Conservation (phyloP, 2,888 invertebrate genomes). For the Troides aeacus region DNA sequence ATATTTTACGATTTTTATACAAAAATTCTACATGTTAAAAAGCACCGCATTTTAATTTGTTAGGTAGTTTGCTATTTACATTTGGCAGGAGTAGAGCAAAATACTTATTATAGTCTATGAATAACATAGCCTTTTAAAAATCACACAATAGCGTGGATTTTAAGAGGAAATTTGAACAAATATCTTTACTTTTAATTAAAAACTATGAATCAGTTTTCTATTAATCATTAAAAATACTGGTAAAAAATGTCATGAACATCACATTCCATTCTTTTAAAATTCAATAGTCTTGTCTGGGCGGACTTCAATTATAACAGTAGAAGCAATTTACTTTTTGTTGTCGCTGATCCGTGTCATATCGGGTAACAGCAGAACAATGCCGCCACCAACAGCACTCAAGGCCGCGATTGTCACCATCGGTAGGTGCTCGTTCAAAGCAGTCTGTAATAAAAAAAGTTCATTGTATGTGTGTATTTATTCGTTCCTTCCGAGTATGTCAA, state of each 20-base stretch:
- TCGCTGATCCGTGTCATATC: slow-evolving; percentile 80
- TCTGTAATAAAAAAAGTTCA: slow-evolving; percentile 65
- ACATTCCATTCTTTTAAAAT: not conserved
- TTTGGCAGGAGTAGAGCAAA: not conserved
- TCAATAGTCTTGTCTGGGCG: not conserved
- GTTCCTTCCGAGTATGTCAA: not conserved
- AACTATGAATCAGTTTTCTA: no score
- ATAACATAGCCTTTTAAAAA: no score
- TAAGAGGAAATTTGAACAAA: no score
- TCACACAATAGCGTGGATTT: no score
- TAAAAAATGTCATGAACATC: not conserved
- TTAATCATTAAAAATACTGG: no score
- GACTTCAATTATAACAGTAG: not conserved
- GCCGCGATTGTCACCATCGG: slow-evolving; percentile 86
- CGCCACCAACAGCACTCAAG: slow-evolving; percentile 85
- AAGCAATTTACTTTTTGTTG: slow-evolving; percentile 50
- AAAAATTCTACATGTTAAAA: not conserved
- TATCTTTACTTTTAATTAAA: no score
- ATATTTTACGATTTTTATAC: no score
- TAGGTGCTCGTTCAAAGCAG: slow-evolving; percentile 82
- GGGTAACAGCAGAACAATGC: slow-evolving; percentile 86
- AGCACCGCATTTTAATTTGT: not conserved
- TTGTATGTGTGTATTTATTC: slow-evolving; percentile 1
- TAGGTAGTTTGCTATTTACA: not conserved
- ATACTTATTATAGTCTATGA: no score